Percentiles rank a stretch among this genome's conserved stretches.
Evolutionary conservation across 2,888 invertebrate species (phyloP).

Genomic region (Labia minor): DNA sequence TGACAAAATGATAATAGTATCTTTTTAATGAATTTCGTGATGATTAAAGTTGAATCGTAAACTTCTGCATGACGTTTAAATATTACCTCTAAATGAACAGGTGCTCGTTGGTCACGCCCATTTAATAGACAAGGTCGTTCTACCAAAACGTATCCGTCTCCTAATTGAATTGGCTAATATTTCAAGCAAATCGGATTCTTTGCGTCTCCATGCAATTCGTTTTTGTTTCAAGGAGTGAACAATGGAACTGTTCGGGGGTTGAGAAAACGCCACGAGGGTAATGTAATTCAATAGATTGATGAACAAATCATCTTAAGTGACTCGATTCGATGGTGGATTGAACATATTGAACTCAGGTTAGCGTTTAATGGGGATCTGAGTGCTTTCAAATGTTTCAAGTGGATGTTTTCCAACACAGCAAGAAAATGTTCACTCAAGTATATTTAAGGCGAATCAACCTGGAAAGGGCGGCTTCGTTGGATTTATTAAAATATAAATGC

Average conservation of each 20-base stretch:
- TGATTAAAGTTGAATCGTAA: no score
- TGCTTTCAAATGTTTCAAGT: conserved; percentile 8
- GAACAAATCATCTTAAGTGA: conserved; percentile 13
- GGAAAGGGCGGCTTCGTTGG: no score
- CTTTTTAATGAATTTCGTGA: no score
- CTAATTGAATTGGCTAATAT: neutral
- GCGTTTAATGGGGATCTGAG: conserved; percentile 5
- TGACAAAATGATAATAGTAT: no score
- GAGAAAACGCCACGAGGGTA: no score
- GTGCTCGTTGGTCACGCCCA: neutral
- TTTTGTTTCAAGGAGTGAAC: no score
- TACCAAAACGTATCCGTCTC: neutral
- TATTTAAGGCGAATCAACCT: neutral
- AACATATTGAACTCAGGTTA: neutral
- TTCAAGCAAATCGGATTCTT: neutral
- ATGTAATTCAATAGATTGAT: neutral
- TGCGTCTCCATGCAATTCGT: no score
- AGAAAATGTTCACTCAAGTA: neutral
- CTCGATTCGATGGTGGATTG: neutral
- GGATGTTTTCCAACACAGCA: neutral
- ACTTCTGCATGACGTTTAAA: neutral
- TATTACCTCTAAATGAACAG: neutral
- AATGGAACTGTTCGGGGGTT: no score
- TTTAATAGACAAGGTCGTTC: neutral
- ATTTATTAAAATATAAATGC: no score